Evolutionary conservation across 2,888 invertebrate species (phyloP).

Genomic region (Drosophila buzzatii): DNA sequence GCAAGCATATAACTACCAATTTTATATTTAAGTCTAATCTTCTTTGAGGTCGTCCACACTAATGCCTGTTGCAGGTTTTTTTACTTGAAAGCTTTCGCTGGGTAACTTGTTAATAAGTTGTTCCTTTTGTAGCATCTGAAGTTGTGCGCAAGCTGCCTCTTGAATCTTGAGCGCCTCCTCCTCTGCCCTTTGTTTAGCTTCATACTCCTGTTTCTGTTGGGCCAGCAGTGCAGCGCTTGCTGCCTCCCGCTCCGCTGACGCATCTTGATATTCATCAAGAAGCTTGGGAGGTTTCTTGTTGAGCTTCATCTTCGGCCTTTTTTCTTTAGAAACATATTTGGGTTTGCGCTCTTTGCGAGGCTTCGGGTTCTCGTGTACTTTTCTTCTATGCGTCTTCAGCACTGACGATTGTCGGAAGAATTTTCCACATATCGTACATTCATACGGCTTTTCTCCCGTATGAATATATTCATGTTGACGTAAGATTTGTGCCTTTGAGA

Average conservation of each 20-base stretch:
- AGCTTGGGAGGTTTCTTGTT: slow-evolving; percentile 43
- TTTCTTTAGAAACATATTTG: slow-evolving; percentile 29
- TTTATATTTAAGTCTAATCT: not conserved
- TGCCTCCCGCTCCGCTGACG: slow-evolving; percentile 69
- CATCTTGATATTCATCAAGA: slow-evolving; percentile 67
- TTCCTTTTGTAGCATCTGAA: slow-evolving; percentile 63
- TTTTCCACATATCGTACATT: slow-evolving; percentile 77
- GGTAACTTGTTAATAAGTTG: slow-evolving; percentile 45
- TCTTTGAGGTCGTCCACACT: slow-evolving; percentile 31
- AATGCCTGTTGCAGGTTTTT: slow-evolving; percentile 43
- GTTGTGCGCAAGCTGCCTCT: slow-evolving; percentile 76
- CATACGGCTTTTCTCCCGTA: slow-evolving; percentile 83
- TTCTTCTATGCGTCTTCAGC: slow-evolving; percentile 75
- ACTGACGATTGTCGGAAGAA: slow-evolving; percentile 82
- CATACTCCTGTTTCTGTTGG: slow-evolving; percentile 73
- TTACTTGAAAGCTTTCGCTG: slow-evolving; percentile 63
- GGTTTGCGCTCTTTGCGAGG: slow-evolving; percentile 51
- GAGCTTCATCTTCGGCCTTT: slow-evolving; percentile 27
- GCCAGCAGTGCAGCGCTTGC: slow-evolving; percentile 78
- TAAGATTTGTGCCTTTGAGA: slow-evolving; percentile 81
- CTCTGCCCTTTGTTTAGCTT: slow-evolving; percentile 72
- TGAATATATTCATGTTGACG: slow-evolving; percentile 84
- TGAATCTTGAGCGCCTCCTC: slow-evolving; percentile 71
- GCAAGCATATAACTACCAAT: not conserved
- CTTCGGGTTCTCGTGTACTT: slow-evolving; percentile 75